A percentile compares a stretch with the other conserved stretches of the same genome.
Conservation (phyloP, 2,113 vertebrate genomes). For the Cynoglossus semilaevis region DNA sequence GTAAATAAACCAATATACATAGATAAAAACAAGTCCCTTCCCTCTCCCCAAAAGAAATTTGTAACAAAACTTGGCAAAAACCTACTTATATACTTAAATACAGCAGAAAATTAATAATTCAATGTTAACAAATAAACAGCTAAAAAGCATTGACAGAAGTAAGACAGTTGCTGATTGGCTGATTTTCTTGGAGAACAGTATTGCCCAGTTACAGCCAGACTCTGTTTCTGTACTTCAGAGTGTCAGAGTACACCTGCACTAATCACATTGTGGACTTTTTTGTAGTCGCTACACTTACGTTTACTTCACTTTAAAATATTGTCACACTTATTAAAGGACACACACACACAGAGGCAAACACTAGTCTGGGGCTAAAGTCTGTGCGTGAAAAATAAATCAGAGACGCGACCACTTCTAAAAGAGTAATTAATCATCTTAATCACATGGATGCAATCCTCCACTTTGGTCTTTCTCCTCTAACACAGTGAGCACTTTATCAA, state of each 20-base stretch:
- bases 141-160: constrained; percentile 30
- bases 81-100: too few relatives aligned
- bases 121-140: too few relatives aligned
- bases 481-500: constrained; percentile 66
- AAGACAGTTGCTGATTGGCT: constrained; percentile 8
- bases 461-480: constrained; percentile 61
- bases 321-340: constrained; percentile 14
- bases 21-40: too few relatives aligned
- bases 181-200: constrained; percentile 18
- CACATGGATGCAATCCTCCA: constrained; percentile 55
- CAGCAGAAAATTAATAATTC: too few relatives aligned
- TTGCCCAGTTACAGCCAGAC: too few relatives aligned
- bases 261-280: constrained; percentile 26
- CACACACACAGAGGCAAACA: too few relatives aligned
- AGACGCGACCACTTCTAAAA: constrained; percentile 45
- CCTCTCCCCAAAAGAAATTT: too few relatives aligned
- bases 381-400: constrained; percentile 5
- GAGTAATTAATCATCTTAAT: constrained; percentile 72
- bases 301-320: constrained; percentile 28
- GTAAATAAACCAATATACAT: too few relatives aligned
- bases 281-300: constrained; percentile 24
- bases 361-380: too few relatives aligned
- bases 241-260: background rate
- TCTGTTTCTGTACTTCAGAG: too few relatives aligned
- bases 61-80: too few relatives aligned